A percentile compares a stretch with the other conserved stretches of the same genome.
These are phyloP conservation scores for Monodelphis domestica DNA, from an alignment of 2,797 vertebrate genomes.

Conservation along the genomic window DNA sequence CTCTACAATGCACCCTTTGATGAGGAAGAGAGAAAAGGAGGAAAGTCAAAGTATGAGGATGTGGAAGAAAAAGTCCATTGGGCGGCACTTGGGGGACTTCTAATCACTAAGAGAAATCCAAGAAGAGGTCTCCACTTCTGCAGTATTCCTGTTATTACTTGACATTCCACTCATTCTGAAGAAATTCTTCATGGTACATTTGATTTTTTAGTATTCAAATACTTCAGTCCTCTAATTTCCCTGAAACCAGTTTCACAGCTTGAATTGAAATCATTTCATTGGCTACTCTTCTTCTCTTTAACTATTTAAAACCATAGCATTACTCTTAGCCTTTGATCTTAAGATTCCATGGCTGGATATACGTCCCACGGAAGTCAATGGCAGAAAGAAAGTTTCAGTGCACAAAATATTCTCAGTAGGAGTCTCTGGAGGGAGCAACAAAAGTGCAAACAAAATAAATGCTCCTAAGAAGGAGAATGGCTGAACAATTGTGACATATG, in stretches of 20 bases:
- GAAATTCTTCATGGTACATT: not conserved
- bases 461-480: not conserved
- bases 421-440: not conserved
- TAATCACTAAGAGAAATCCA: not conserved
- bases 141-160: not conserved
- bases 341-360: not conserved
- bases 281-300: not conserved
- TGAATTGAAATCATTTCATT: not conserved
- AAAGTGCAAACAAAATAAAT: not conserved
- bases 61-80: not conserved
- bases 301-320: not conserved
- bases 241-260: not conserved
- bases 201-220: not conserved
- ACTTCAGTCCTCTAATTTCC: not conserved
- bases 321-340: not conserved
- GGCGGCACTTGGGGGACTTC: not conserved
- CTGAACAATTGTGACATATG: not conserved
- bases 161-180: not conserved
- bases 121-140: not conserved
- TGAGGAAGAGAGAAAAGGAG: not conserved
- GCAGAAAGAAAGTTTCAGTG: not conserved
- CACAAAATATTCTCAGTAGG: not conserved
- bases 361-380: not conserved
- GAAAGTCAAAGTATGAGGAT: not conserved
- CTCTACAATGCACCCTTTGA: not conserved